These are phyloP conservation scores for Panopea generosa DNA, from an alignment of 2,888 invertebrate genomes.

Conservation along the genomic window DNA sequence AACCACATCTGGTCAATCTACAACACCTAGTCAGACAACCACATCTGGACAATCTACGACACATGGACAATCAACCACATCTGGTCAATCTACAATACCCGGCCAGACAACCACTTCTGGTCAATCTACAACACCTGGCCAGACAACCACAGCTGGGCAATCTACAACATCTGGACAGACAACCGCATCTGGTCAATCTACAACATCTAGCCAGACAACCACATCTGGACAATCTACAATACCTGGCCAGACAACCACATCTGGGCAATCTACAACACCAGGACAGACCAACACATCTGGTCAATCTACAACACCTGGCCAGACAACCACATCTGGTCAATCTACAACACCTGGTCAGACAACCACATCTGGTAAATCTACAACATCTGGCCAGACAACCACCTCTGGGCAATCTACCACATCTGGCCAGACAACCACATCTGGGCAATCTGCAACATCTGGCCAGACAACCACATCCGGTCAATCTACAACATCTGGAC, in stretches of 20 bases:
- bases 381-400: neutral
- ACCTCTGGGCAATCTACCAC: neutral
- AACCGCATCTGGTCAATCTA: too few species aligned
- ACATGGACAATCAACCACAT: neutral
- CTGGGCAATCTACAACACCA: neutral
- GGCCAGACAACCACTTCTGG: too few species aligned
- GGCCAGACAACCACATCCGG: neutral
- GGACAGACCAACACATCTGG: neutral
- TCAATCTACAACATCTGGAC: slow-evolving; percentile 1
- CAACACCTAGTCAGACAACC: too few species aligned
- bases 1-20: slow-evolving; percentile 4
- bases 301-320: neutral
- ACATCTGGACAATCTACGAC: slow-evolving; percentile 4
- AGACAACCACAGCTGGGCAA: neutral
- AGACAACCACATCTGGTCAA: neutral
- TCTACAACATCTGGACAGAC: neutral
- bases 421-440: neutral
- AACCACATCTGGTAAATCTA: neutral
- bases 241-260: neutral
- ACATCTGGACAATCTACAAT: neutral
- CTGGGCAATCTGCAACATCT: neutral
- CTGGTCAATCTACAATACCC: neutral
- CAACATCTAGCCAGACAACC: too few species aligned
- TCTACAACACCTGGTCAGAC: neutral
- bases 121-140: slow-evolving; percentile 2